Conservation (phyloP, 2,797 vertebrate genomes). For the Channallabes apus region DNA sequence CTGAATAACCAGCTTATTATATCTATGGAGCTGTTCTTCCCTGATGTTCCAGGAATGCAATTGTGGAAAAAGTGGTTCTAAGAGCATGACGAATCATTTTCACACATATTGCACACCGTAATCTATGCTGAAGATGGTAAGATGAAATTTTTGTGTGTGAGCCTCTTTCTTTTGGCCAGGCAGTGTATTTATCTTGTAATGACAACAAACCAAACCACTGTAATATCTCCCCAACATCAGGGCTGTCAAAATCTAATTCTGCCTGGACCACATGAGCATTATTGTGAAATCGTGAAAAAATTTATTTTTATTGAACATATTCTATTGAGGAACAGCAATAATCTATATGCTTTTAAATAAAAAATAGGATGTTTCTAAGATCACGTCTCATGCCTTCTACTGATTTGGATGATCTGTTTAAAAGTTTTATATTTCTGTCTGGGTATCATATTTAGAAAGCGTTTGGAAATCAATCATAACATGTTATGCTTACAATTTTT, state of each 20-base stretch:
- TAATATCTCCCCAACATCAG: neutral
- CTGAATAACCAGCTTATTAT: too few species aligned
- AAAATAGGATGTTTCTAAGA: neutral
- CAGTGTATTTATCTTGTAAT: conserved; percentile 2
- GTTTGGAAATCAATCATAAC: neutral
- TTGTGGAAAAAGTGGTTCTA: too few species aligned
- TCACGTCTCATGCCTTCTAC: neutral
- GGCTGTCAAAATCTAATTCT: neutral
- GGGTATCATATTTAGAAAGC: neutral
- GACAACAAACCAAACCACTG: neutral
- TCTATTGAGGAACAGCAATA: neutral
- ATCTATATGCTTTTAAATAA: neutral
- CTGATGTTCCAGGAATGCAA: too few species aligned
- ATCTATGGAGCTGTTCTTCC: too few species aligned
- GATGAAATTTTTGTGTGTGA: too few species aligned
- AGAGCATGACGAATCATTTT: too few species aligned
- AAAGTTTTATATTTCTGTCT: neutral
- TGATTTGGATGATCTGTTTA: neutral
- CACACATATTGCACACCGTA: too few species aligned
- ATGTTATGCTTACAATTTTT: neutral
- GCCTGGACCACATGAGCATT: neutral
- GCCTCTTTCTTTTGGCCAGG: too few species aligned
- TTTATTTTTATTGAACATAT: neutral
- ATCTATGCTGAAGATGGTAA: too few species aligned
- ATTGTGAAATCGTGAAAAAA: neutral